A percentile compares a stretch with the other conserved stretches of the same genome.
Conservation (phyloP, 1,140 invertebrate species). For the Chelonus insularis region DNA sequence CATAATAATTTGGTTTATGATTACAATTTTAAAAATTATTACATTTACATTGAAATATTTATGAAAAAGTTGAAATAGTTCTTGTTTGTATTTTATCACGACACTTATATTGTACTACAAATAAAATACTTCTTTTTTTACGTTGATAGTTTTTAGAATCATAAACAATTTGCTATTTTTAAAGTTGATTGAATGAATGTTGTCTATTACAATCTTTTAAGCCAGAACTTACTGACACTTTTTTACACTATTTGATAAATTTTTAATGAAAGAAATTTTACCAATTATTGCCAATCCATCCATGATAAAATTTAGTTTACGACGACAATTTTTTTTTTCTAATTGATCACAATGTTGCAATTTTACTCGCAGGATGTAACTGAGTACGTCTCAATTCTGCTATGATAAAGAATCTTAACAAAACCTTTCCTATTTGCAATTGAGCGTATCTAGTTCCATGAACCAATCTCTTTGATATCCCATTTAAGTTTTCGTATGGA, state of each 20-base stretch:
- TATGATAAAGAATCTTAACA: not conserved
- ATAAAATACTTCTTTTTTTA: not conserved
- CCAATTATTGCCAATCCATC: too few species aligned
- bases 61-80: not conserved
- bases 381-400: not conserved
- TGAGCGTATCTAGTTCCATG: slow-evolving; percentile 1
- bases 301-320: not conserved
- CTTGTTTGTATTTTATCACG: not conserved
- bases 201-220: not conserved
- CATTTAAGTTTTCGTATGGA: slow-evolving; percentile 1
- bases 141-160: not conserved
- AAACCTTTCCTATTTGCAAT: not conserved
- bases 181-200: not conserved
- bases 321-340: not conserved
- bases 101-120: not conserved
- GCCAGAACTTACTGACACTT: not conserved
- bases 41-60: not conserved
- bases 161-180: not conserved
- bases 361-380: not conserved
- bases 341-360: not conserved
- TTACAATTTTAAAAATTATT: not conserved
- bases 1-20: not conserved
- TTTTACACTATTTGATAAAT: not conserved
- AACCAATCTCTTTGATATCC: not conserved
- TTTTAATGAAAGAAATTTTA: too few species aligned